Percentiles rank a stretch among this genome's conserved stretches.
These are phyloP conservation scores for Colinus virginianus DNA, from an alignment of 2,113 vertebrate species.

Conservation along the genomic window DNA sequence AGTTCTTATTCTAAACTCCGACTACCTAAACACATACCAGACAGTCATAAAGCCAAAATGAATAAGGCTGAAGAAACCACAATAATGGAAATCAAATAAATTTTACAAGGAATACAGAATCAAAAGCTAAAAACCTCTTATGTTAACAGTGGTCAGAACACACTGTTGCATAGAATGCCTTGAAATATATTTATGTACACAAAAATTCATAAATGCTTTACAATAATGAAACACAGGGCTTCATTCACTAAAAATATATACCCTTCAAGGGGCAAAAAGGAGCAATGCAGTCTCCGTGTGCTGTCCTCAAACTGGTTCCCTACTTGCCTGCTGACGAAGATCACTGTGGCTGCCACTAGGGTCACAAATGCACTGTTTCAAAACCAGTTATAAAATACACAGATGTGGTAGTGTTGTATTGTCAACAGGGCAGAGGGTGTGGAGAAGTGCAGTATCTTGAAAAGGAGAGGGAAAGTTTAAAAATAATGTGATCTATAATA, in stretches of 20 bases:
- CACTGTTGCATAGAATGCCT: background rate
- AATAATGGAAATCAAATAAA: background rate
- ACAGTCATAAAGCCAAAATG: background rate
- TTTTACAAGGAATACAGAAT: background rate
- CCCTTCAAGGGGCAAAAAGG: background rate
- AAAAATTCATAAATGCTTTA: conserved; percentile 1
- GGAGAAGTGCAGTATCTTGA: background rate
- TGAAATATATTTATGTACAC: background rate
- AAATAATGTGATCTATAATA: background rate
- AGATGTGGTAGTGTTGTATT: background rate
- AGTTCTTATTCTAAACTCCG: background rate
- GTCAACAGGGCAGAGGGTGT: background rate
- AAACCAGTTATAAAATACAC: background rate
- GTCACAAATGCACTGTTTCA: background rate
- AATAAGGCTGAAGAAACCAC: background rate
- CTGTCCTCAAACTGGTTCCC: background rate
- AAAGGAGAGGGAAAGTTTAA: background rate
- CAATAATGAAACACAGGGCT: background rate
- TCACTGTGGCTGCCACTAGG: background rate
- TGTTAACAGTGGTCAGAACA: background rate
- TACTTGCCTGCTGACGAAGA: background rate
- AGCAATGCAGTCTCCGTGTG: background rate
- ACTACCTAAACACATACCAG: background rate
- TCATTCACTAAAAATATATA: background rate
- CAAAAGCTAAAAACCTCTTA: background rate